These are phyloP conservation scores for Amaurobius ferox DNA, from an alignment of 2,888 invertebrate genomes.

Conservation along the genomic window DNA sequence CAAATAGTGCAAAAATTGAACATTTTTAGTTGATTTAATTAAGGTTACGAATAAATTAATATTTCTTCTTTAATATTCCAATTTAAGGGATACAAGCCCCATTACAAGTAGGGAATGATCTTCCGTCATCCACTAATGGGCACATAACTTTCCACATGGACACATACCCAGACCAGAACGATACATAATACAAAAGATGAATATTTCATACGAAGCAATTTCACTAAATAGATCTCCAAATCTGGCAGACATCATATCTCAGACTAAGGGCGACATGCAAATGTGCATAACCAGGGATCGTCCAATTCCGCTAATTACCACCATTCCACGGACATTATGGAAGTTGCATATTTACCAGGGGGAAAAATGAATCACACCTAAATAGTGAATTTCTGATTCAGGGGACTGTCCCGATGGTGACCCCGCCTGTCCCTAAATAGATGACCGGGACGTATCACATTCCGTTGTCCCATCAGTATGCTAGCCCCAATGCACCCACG, in stretches of 20 bases:
- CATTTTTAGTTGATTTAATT: too few species aligned
- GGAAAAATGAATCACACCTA: neutral
- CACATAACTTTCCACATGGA: too few species aligned
- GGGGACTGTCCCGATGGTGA: constrained; percentile 5
- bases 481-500: constrained; percentile 56
- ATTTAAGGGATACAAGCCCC: too few species aligned
- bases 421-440: constrained; percentile 60
- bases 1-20: too few species aligned
- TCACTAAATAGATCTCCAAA: neutral
- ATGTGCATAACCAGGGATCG: neutral
- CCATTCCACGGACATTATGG: constrained; percentile 3
- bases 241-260: neutral
- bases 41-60: too few species aligned
- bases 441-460: constrained; percentile 34
- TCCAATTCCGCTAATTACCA: constrained; percentile 7
- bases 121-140: too few species aligned
- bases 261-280: neutral
- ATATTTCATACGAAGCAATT: neutral
- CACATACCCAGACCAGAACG: too few species aligned
- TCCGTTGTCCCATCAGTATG: constrained; percentile 57
- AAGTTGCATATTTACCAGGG: neutral
- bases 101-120: too few species aligned
- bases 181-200: neutral
- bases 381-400: neutral
- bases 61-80: too few species aligned